These are phyloP conservation scores for Sialia sialis DNA, from an alignment of 2,113 vertebrate genomes.

Conservation along the genomic window DNA sequence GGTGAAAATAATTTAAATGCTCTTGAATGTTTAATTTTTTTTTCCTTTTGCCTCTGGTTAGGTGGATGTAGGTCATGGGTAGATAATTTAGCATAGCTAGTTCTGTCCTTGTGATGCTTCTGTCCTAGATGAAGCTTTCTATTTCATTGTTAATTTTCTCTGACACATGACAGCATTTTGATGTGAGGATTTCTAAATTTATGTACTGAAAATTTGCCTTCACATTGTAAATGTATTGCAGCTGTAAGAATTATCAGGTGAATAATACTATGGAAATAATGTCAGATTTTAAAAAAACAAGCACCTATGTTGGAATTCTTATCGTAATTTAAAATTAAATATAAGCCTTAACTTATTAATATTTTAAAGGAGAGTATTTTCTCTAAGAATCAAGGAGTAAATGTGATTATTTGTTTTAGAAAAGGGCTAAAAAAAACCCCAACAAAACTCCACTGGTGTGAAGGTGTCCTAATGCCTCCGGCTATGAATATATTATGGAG, in stretches of 20 bases:
- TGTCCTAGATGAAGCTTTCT: neutral
- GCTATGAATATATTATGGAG: neutral
- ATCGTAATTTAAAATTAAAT: neutral
- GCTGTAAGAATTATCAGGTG: neutral
- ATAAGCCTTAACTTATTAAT: neutral
- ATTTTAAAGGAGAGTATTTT: neutral
- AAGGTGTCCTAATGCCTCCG: neutral
- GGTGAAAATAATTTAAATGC: conserved; percentile 6
- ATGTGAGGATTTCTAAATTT: neutral
- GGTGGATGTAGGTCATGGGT: neutral
- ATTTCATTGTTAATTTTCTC: neutral
- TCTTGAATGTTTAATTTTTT: neutral
- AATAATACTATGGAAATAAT: neutral
- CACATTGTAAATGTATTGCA: neutral
- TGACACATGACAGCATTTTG: neutral
- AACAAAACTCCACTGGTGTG: neutral
- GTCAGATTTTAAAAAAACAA: neutral
- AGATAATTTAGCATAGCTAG: neutral
- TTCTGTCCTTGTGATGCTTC: neutral
- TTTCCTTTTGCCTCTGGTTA: neutral
- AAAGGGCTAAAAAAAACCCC: neutral
- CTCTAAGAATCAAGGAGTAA: neutral
- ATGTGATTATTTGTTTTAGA: neutral
- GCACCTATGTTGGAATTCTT: neutral
- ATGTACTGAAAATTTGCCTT: neutral